These are phyloP conservation scores for Brienomyrus brachyistius DNA, from an alignment of 2,113 vertebrate species.

Conservation along the genomic window DNA sequence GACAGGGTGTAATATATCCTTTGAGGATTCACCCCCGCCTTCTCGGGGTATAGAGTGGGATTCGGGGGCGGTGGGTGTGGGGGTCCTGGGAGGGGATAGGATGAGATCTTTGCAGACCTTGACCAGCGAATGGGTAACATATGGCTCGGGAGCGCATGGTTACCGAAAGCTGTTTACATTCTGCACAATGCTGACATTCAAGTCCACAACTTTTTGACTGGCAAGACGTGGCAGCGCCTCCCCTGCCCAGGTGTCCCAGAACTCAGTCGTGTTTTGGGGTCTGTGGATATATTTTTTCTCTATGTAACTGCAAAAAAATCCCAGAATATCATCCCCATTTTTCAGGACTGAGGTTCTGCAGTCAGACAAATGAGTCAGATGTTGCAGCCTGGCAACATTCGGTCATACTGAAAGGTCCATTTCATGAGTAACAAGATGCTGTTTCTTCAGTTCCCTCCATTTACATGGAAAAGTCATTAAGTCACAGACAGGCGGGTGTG, in stretches of 20 bases:
- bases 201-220: not conserved
- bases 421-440: constrained; percentile 14
- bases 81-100: not conserved
- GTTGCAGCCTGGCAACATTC: constrained; percentile 1
- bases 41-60: not conserved
- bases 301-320: not conserved
- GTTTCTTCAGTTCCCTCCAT: constrained; percentile 33
- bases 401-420: constrained; percentile 23
- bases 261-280: not conserved
- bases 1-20: not conserved
- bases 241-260: not conserved
- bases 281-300: not conserved
- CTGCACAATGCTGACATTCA: not conserved
- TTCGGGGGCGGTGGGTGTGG: not conserved
- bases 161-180: not conserved
- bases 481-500: constrained; percentile 11
- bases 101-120: not conserved
- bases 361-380: not conserved
- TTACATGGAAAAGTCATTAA: constrained; percentile 36
- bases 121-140: not conserved
- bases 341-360: not conserved
- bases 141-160: not conserved
- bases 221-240: not conserved
- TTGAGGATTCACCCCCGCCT: not conserved
- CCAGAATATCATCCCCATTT: not conserved